phyloP scores from a whole-genome alignment of 2,113 vertebrate species.

The Leucosticte australis region DNA sequence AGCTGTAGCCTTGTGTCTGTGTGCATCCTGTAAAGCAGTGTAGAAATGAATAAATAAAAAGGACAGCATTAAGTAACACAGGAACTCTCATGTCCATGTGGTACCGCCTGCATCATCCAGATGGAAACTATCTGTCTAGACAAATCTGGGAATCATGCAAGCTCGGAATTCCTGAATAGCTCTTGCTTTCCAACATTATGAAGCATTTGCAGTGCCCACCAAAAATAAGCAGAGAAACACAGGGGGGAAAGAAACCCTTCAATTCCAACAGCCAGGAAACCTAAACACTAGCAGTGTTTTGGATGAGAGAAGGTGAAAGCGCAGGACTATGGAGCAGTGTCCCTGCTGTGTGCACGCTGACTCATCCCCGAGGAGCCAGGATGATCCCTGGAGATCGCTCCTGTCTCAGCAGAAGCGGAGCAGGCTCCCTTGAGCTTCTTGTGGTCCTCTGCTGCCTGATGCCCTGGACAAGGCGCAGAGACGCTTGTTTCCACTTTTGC shows the following conservation, averaged over 20 bases:
- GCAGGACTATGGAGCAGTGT: neutral
- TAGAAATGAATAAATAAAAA: conserved; percentile 10
- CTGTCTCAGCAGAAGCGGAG: neutral
- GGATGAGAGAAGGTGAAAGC: neutral
- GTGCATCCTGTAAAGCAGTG: neutral
- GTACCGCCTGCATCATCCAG: neutral
- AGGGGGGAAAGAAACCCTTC: neutral
- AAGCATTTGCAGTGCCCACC: neutral
- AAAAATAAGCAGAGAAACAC: neutral
- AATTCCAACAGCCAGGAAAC: neutral
- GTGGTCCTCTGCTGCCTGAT: neutral
- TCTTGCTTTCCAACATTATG: neutral
- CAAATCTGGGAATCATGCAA: conserved; percentile 30
- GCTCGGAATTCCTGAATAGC: conserved; percentile 6
- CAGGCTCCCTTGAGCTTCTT: fast-evolving
- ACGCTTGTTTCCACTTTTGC: neutral
- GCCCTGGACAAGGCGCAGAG: neutral
- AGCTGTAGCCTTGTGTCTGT: neutral
- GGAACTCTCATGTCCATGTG: neutral
- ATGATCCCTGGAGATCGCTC: neutral
- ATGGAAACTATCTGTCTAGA: conserved; percentile 19
- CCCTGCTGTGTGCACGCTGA: fast-evolving
- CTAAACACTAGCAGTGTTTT: neutral
- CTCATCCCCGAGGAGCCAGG: neutral
- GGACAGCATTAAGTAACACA: neutral